Evolutionary conservation across 1,140 invertebrate genomes (phyloP), one percentile per base, ranked within the genome.

Genomic region (Lordiphosa stackelbergi): DNA sequence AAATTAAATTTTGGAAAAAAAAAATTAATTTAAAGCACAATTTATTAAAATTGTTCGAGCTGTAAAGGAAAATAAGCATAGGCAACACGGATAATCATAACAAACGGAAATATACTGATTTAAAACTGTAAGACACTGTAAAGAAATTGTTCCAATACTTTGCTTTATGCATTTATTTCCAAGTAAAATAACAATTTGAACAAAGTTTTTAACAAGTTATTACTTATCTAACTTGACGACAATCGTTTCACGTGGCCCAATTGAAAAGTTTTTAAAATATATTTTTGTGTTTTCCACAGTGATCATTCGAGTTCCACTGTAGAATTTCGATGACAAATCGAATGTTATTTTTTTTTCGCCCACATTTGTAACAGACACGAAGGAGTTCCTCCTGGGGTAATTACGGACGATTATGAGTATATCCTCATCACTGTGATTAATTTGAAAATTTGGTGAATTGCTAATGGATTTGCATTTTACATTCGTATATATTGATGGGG

Each of bases 301-400:
- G 31, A 93, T 90, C 34, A 95, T 89, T 12, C 93, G 90, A n/a
- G 90, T 89, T 3, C 94, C 94, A 45, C 93, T 93, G 68, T 94
- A 95, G 81, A 93, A 93, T 72, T 92, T 90, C 1, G 90, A 90
- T 0, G 93, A 93, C 8, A 95, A 89, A 88, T 95, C 94, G 49
- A 91, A 91, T 1, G 88, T 90, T 38, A 92, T 89, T 7, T 88
- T 88, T 3, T 74, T 73, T 8, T 79, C 88, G 0, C 92, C 92
- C 5, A 95, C 88, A 88, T 95, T 95, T 2, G 91, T 91, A 0
- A 95, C 90, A 41, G 93, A 90, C 1, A 94, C 92, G 69, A 92
- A 94, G 2, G 92, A 91, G 73, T 93, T 92, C 49, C 93, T 90
- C 11, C 94, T 89, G 4, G 94, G 94, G 87, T 93, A 95, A 90